A percentile compares a stretch with the other conserved stretches of the same genome.
These are phyloP conservation scores for Gymnorhina tibicen DNA, from an alignment of 2,113 vertebrate species.

Conservation along the genomic window DNA sequence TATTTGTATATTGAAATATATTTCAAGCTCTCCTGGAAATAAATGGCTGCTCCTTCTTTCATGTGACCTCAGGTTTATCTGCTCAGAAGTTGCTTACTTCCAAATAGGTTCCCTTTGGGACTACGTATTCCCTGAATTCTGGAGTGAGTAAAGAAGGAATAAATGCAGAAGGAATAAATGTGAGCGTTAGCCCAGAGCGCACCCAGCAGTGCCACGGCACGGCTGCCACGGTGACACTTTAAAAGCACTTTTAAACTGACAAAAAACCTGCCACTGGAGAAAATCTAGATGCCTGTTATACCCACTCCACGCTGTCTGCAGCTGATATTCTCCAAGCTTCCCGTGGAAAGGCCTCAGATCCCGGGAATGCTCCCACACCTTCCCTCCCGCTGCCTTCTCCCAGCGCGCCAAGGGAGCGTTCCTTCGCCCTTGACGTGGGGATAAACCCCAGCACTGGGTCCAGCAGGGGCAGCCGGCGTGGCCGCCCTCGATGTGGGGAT, in stretches of 20 bases:
- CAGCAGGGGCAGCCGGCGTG: not conserved
- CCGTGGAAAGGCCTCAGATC: accelerated
- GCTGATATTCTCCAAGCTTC: not conserved
- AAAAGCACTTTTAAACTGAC: not conserved
- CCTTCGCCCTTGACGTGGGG: not conserved
- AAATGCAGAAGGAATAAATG: not conserved
- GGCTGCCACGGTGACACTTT: not conserved
- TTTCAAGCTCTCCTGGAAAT: not conserved
- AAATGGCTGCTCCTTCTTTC: not conserved
- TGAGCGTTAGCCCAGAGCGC: not conserved
- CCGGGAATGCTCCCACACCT: not conserved
- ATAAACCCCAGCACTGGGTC: not conserved
- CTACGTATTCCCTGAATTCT: not conserved
- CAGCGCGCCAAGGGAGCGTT: accelerated
- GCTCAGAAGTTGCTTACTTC: not conserved
- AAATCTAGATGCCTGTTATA: not conserved
- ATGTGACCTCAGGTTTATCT: not conserved
- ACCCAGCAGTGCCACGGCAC: not conserved
- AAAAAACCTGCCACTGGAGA: not conserved
- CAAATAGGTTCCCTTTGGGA: not conserved
- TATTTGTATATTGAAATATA: not conserved
- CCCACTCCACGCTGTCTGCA: not conserved
- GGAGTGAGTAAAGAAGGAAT: not conserved
- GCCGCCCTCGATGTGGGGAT: not conserved
- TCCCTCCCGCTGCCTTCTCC: not conserved